phyloP scores from a whole-genome alignment of 1,140 invertebrate species.

The Elymnias hypermnestra region DNA sequence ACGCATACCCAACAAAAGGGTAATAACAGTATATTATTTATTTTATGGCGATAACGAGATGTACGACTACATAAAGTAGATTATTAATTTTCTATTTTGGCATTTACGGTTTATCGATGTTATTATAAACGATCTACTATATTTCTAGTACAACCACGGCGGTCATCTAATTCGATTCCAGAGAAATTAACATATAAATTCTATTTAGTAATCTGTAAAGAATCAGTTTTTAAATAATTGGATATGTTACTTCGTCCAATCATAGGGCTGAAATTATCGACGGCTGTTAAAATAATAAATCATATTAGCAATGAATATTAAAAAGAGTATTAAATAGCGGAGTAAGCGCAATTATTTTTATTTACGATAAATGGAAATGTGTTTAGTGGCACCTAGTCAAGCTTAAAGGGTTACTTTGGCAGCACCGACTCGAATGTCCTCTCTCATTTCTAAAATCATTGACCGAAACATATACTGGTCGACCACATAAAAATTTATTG shows the following conservation, averaged over 20 bases:
- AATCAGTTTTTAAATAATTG: conserved; percentile 5
- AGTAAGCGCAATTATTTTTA: conserved; percentile 20
- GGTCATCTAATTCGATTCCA: not conserved
- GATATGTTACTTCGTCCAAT: conserved; percentile 3
- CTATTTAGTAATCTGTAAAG: not conserved
- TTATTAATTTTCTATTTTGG: conserved; percentile 5
- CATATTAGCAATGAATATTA: conserved; percentile 17
- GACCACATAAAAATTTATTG: too few species aligned
- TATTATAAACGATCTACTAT: not conserved
- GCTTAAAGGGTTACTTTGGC: not conserved
- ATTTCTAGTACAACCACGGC: not conserved
- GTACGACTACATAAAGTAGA: conserved; percentile 1
- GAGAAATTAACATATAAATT: conserved; percentile 2
- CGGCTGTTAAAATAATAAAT: conserved; percentile 8
- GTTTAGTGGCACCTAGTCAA: conserved; percentile 29
- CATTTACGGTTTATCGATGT: not conserved
- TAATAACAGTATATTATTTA: conserved; percentile 29
- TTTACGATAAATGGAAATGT: conserved; percentile 37
- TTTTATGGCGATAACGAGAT: conserved; percentile 20
- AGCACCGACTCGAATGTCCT: not conserved
- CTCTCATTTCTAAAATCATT: too few species aligned
- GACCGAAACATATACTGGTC: too few species aligned
- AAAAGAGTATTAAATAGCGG: conserved; percentile 7
- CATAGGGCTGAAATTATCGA: conserved; percentile 6
- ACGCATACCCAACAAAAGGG: conserved; percentile 22